Base-by-base conservation (phyloP, 2,888 invertebrate genomes). In the Pyrrhosoma nymphula region DNA sequence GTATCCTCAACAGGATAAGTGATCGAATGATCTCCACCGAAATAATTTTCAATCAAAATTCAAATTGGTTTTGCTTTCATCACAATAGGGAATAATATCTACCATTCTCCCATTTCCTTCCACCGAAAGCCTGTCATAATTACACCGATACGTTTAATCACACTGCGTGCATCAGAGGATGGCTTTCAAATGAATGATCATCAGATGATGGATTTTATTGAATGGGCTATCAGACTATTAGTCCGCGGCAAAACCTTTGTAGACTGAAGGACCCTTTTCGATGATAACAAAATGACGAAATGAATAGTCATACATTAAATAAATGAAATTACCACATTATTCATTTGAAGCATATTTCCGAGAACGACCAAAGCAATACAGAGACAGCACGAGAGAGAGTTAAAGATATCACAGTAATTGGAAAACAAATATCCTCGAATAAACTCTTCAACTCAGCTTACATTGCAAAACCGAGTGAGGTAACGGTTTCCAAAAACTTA, bases 21-120 rank as follows among this genome's bases (percentile, higher is more conserved):
- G 69, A 23, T 69, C 69, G 69, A n/a, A 69, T 69, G 26, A 69
- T n/a, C 69, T 23, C 10, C 69, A 69, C 23, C 69, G 69, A 69
- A 26, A 69, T 26, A 69, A 69, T 69, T 69, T 69, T 69, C 69
- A 69, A 69, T 69, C n/a, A 69, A 69, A 69, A 69, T 69, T 69
- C 69, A 69, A 69, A 69, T 69, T 69, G 69, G 69, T 69, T 47
- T 69, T n/a, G 69, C 69, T 26, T 69, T 69, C 69, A 69, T 26
- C n/a, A 26, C 69, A 69, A 69, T 69, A 69, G 69, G 69, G 26
- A 69, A 69, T 69, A 26, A 69, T 69, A 69, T 69, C 69, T 47
- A 26, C 69, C 69, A 23, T 26, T 47, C 2, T 69, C 26, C 69
- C 69, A 69, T 69, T 69, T 23, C 26, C 69, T 69, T 10, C 23